phyloP scores from a whole-genome alignment of 2,888 invertebrate genomes.

The Hecatera dysodea region DNA sequence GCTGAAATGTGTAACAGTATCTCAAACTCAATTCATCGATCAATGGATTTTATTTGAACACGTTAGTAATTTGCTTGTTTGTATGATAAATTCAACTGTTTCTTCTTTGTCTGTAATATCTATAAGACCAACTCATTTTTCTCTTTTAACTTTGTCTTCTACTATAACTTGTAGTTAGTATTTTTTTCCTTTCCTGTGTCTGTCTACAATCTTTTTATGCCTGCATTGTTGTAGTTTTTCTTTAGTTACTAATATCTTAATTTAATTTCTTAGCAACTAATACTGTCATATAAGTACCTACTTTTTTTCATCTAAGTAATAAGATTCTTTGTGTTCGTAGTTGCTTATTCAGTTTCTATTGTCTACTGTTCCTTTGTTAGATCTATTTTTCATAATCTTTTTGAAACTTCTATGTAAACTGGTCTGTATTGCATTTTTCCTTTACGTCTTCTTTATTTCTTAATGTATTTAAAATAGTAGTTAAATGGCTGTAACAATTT shows the following conservation, averaged over 20 bases:
- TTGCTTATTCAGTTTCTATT: neutral
- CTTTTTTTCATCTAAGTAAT: neutral
- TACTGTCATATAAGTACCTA: neutral
- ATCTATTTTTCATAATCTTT: neutral
- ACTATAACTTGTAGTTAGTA: constrained; percentile 1
- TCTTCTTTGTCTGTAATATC: neutral
- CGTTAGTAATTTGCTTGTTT: neutral
- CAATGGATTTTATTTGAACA: constrained; percentile 15
- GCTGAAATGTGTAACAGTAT: neutral
- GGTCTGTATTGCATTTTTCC: neutral
- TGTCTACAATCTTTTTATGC: neutral
- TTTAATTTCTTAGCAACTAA: constrained; percentile 12
- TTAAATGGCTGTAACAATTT: constrained; percentile 11
- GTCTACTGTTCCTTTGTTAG: neutral
- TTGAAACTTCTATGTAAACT: neutral
- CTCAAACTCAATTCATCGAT: neutral
- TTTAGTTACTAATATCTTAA: constrained; percentile 8
- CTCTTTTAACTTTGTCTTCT: neutral
- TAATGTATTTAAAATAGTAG: neutral
- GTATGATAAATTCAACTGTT: neutral
- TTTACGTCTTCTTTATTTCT: neutral
- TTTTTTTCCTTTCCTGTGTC: constrained; percentile 6
- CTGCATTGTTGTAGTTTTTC: constrained; percentile 6
- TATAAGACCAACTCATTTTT: neutral
- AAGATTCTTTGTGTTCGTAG: neutral